Evolutionary conservation across 2,888 invertebrate species (phyloP).

Genomic region (Auanema sp.): DNA sequence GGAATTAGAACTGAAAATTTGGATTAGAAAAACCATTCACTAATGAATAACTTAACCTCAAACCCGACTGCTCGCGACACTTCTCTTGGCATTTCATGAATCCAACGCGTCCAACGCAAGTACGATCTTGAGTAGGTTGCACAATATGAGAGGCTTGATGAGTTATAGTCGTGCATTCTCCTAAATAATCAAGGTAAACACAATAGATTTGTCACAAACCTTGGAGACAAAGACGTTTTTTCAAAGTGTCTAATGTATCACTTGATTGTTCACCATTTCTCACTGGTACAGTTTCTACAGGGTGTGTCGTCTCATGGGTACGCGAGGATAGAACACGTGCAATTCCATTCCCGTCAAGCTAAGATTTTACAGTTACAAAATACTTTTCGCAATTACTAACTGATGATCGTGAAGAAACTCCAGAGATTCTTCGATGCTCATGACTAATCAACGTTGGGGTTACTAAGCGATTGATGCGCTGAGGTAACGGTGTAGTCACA

Average conservation of each 20-base stretch:
- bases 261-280: not conserved
- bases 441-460: too few species aligned
- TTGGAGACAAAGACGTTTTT: not conserved
- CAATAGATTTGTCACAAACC: not conserved
- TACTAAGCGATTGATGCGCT: too few species aligned
- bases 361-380: not conserved
- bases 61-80: not conserved
- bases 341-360: not conserved
- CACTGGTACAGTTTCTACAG: conserved; percentile 9
- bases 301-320: conserved; percentile 3
- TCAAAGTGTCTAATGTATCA: conserved; percentile 9
- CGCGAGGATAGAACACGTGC: conserved; percentile 7
- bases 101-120: conserved; percentile 27
- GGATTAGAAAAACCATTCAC: too few species aligned
- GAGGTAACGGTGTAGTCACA: too few species aligned
- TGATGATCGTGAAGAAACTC: too few species aligned
- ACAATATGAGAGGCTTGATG: conserved; percentile 17
- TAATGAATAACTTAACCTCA: not conserved
- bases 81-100: not conserved
- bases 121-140: conserved; percentile 13
- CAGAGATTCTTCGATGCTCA: too few species aligned
- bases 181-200: conserved; percentile 8
- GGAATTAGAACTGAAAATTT: conserved; percentile 26
- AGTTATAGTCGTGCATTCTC: conserved; percentile 21
- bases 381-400: too few species aligned